Base-by-base conservation (phyloP, 2,888 invertebrate species). In the Tanypteryx hageni region DNA sequence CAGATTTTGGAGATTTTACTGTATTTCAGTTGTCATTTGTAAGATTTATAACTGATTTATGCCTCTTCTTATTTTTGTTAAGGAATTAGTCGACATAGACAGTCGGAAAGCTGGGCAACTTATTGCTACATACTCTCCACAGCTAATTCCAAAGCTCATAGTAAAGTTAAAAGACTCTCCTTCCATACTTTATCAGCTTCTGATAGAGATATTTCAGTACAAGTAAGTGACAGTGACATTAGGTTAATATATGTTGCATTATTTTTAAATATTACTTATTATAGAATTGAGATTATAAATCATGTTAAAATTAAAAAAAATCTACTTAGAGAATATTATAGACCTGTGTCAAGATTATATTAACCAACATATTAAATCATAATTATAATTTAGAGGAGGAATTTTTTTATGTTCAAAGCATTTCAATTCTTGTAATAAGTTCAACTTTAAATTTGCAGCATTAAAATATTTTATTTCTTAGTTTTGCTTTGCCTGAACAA, bases 41-140 rank as follows among this genome's bases (percentile, higher is more conserved):
- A 44, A 44, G 44, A 5, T 44, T 44, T 44, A 44, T 44, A 44
- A 44, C 44, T 44, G 44, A 44, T 44, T 44, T 44, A 44, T 44
- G 44, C 5, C 44, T 44, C 44, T 44, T 85, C 84, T 92, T 81
- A 57, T 93, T 92, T 86, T 61, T 94, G 95, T 96, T 59, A 94
- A 96, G 94, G 95, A 95, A 92, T 94, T 97, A 92, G 95, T 97
- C 64, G 95, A 95, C 61, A 96, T 97, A 89, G 96, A 97, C 94
- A 95, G 96, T 93, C 96, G 96, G 93, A 96, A 96, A 94, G 96
- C 96, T n/a, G 96, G 97, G 0, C 96, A 96, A 94, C 95, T 97
- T 92, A 95, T 97, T 68, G 95, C 96, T 31, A 95, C 96, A 93
- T 96, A 96, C 94, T 96, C 96, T 94, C 95, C 96, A 8, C 94